Base-by-base conservation (phyloP, 2,888 invertebrate genomes). In the Cabera pusaria region DNA sequence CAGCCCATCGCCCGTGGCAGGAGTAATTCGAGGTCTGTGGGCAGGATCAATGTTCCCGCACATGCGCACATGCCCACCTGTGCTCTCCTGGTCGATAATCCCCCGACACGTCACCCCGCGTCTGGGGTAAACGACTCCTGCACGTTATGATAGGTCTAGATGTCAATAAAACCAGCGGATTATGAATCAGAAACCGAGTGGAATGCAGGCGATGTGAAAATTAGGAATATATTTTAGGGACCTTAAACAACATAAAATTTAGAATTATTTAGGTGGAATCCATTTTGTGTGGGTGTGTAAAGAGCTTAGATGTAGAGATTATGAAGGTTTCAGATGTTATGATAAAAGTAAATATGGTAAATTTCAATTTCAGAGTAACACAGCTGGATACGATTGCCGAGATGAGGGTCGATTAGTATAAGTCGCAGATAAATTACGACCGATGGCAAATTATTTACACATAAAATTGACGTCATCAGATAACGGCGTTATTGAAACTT, bases 101-200 rank as follows among this genome's bases (percentile, higher is more conserved):
- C 49, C 42, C 44, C 53, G 53, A 67, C 72, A 74, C 78, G 77
- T 77, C 78, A 77, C 72, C 76, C 69, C 51, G 6, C 23, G 64
- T 52, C 57, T 46, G 72, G 65, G 81, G 82, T 79, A 82, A 83
- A 82, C 71, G 81, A 80, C 79, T 77, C 46, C 64, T 59, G 57
- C 44, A 79, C 76, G 77, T 85, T 85, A 85, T 66, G 73, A 83
- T 85, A 85, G 85, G 85, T 85, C 83, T 82, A 64, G 50, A 46
- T 48, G 42, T 36, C 39, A 48, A 42, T 46, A 45, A 42, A 42
- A 37, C 29, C 33, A 25, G 27, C 41, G 20, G 22, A 38, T 36
- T 37, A 39, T 39, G 42, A 45, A 43, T 40, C 20, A 17, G 18
- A 10, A 29, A 34, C 6, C 26, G 18, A 22, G 23, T 22, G n/a